These are phyloP conservation scores for Neoitamus cyanurus DNA, from an alignment of 2,888 invertebrate species.

Conservation along the genomic window DNA sequence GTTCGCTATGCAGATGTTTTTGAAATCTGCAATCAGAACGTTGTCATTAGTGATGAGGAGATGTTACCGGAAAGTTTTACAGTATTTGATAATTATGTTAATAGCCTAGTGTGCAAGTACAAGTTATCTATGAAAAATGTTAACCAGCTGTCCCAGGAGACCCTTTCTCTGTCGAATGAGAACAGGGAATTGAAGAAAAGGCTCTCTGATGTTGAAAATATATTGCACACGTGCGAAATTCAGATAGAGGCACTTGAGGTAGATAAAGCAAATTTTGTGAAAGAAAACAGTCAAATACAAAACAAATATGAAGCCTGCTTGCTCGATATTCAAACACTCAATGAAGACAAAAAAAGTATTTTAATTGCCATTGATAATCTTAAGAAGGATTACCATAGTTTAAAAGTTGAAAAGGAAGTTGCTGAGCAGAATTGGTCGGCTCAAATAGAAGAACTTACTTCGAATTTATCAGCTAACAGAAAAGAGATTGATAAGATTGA, in stretches of 20 bases:
- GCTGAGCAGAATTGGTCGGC: slow-evolving; percentile 10
- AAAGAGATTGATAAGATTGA: slow-evolving; percentile 44
- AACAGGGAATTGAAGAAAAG: background rate
- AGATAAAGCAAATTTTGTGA: background rate
- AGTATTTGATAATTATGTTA: slow-evolving; percentile 57
- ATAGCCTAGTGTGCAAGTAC: slow-evolving; percentile 55
- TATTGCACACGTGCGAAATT: slow-evolving; percentile 1
- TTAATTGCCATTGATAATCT: background rate
- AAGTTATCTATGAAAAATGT: slow-evolving; percentile 52
- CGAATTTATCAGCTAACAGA: background rate
- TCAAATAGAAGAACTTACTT: slow-evolving; percentile 2
- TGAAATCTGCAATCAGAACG: slow-evolving; percentile 54
- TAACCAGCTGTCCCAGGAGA: background rate
- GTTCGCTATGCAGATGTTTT: slow-evolving; percentile 52
- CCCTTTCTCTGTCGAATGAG: background rate
- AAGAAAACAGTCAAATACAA: background rate
- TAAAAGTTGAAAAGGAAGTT: slow-evolving; percentile 48
- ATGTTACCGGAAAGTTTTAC: slow-evolving; percentile 54
- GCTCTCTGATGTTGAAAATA: background rate
- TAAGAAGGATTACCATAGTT: slow-evolving; percentile 20
- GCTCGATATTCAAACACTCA: background rate
- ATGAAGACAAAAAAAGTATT: background rate
- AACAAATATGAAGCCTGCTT: background rate
- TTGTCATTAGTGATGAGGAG: slow-evolving; percentile 50
- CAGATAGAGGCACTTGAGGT: background rate